These are phyloP conservation scores for Aphidius gifuensis DNA, from an alignment of 1,140 invertebrate species.

Conservation along the genomic window DNA sequence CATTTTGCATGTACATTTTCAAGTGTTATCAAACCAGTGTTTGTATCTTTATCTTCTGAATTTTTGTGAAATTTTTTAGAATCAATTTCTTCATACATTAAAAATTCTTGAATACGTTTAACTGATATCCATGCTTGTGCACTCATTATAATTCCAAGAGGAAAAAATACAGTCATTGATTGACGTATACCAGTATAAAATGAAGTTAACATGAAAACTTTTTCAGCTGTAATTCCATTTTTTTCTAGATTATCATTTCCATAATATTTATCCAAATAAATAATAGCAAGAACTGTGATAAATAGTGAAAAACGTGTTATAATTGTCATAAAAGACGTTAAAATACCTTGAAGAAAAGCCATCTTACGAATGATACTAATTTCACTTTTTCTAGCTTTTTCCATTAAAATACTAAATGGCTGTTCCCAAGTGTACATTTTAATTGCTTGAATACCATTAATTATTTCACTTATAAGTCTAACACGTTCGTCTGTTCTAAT, in stretches of 20 bases:
- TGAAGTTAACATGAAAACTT: slow-evolving; percentile 71
- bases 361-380: slow-evolving; percentile 66
- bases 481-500: slow-evolving; percentile 78
- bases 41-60: no score
- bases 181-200: slow-evolving; percentile 71
- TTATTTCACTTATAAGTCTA: slow-evolving; percentile 79
- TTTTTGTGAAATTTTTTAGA: neutral
- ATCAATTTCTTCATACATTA: slow-evolving; percentile 59
- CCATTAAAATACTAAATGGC: slow-evolving; percentile 71
- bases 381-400: slow-evolving; percentile 58
- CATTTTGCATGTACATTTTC: slow-evolving; percentile 4
- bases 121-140: slow-evolving; percentile 66
- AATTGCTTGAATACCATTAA: slow-evolving; percentile 74
- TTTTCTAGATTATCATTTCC: slow-evolving; percentile 41
- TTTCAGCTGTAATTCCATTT: slow-evolving; percentile 66
- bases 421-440: slow-evolving; percentile 93
- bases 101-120: slow-evolving; percentile 65
- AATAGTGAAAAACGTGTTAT: slow-evolving; percentile 77
- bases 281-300: slow-evolving; percentile 71
- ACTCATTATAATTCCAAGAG: slow-evolving; percentile 57
- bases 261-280: slow-evolving; percentile 48
- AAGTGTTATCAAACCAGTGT: neutral
- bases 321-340: slow-evolving; percentile 67
- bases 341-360: slow-evolving; percentile 66
- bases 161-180: slow-evolving; percentile 72